Percentiles rank a stretch among this genome's conserved stretches.
Conservation (phyloP, 2,113 vertebrate species). For the Pluvianellus socialis region DNA sequence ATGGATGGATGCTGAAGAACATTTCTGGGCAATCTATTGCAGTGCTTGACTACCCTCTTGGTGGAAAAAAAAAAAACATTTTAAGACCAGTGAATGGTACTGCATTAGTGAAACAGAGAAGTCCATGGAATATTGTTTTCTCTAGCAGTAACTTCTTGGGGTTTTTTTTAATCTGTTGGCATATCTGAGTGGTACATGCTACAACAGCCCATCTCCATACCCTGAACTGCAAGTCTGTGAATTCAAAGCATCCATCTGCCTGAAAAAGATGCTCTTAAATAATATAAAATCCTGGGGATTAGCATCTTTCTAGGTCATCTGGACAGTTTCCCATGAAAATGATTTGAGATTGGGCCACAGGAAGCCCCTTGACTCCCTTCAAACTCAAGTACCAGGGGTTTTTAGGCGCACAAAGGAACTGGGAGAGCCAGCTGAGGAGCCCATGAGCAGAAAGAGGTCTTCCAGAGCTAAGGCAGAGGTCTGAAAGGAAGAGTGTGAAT, state of each 20-base stretch:
- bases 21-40: not conserved
- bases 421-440: accelerated
- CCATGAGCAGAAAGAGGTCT: not conserved
- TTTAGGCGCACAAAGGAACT: not conserved
- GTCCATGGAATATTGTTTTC: not conserved
- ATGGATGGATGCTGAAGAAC: not conserved
- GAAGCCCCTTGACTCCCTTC: not conserved
- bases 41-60: not conserved
- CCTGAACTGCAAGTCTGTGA: not conserved
- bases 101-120: not conserved
- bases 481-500: not conserved
- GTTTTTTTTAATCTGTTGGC: not conserved
- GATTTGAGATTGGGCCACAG: not conserved
- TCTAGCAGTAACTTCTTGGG: not conserved
- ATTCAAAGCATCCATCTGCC: not conserved
- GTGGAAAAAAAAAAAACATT: not conserved
- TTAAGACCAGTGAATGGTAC: not conserved
- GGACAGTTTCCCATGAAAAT: not conserved
- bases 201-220: not conserved
- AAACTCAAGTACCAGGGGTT: not conserved
- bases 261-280: not conserved
- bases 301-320: not conserved
- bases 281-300: not conserved
- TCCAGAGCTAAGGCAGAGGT: not conserved
- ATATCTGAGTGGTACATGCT: not conserved